These are phyloP conservation scores for Hoplostethus atlanticus DNA, from an alignment of 2,797 vertebrate genomes.

Conservation along the genomic window DNA sequence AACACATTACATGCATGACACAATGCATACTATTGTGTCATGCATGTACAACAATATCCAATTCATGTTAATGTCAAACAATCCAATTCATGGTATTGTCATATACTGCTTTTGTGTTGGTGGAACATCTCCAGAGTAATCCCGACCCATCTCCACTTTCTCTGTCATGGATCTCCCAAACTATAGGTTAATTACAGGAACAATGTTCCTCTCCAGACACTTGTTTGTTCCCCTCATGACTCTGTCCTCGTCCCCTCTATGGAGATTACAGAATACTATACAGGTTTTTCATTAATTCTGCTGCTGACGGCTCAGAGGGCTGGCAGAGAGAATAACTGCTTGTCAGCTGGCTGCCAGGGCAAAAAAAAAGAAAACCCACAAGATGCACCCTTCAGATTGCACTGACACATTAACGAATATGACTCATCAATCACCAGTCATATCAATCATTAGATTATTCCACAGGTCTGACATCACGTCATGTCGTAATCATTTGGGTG, in stretches of 20 bases:
- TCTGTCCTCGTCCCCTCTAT: conserved; percentile 32
- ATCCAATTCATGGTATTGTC: too few relatives aligned
- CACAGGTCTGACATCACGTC: conserved; percentile 7
- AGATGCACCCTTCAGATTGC: conserved; percentile 56
- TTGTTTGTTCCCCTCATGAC: conserved; percentile 33
- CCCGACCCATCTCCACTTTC: neutral
- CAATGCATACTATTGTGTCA: too few relatives aligned
- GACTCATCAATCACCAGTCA: conserved; percentile 51
- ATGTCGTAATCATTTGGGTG: conserved; percentile 18
- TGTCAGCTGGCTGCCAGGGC: conserved; percentile 28
- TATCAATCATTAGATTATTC: conserved; percentile 55
- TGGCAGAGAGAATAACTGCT: conserved; percentile 28
- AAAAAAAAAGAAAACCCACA: conserved; percentile 11
- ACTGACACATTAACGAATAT: conserved; percentile 42
- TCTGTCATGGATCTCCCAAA: too few relatives aligned
- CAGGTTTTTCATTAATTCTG: conserved; percentile 48
- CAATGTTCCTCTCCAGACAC: conserved; percentile 21
- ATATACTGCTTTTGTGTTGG: too few relatives aligned
- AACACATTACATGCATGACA: too few relatives aligned
- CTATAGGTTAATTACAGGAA: neutral
- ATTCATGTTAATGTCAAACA: neutral
- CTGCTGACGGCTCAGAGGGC: conserved; percentile 39
- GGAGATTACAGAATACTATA: conserved; percentile 37
- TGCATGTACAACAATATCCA: neutral
- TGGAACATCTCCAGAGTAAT: neutral